Conservation (phyloP, 2,113 vertebrate species). For the Alethe diademata region DNA sequence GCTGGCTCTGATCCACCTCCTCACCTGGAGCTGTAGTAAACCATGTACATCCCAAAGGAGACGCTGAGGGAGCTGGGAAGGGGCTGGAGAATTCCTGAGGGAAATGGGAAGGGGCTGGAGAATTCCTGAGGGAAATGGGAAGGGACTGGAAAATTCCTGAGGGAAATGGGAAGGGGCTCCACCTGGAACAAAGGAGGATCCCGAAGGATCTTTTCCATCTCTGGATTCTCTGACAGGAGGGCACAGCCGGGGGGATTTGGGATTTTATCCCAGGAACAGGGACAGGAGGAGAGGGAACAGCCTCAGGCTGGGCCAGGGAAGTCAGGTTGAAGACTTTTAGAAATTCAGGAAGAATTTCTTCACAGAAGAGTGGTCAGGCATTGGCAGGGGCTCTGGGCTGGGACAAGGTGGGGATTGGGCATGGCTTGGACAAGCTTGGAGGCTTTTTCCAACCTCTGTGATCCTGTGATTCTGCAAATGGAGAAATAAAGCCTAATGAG, state of each 20-base stretch:
- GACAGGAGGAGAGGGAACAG: background rate
- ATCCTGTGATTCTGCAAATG: background rate
- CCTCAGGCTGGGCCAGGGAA: background rate
- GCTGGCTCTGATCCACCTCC: background rate
- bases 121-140: background rate
- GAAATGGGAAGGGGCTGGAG: background rate
- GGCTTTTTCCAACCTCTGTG: background rate
- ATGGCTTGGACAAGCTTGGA: background rate
- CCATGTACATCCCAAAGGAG: accelerated
- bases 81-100: background rate
- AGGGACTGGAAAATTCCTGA: background rate
- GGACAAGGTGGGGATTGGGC: accelerated
- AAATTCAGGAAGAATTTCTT: background rate
- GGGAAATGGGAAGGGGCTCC: background rate
- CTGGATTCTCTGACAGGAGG: background rate
- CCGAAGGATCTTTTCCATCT: background rate
- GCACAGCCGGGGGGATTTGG: accelerated
- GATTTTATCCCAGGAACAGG: background rate
- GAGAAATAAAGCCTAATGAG: background rate
- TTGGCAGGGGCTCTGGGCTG: background rate
- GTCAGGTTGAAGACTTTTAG: background rate
- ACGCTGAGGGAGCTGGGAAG: background rate
- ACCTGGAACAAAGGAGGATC: background rate
- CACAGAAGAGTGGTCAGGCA: background rate
- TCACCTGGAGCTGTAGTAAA: accelerated